These are phyloP conservation scores for Quiscalus mexicanus DNA, from an alignment of 2,113 vertebrate species.

Conservation along the genomic window DNA sequence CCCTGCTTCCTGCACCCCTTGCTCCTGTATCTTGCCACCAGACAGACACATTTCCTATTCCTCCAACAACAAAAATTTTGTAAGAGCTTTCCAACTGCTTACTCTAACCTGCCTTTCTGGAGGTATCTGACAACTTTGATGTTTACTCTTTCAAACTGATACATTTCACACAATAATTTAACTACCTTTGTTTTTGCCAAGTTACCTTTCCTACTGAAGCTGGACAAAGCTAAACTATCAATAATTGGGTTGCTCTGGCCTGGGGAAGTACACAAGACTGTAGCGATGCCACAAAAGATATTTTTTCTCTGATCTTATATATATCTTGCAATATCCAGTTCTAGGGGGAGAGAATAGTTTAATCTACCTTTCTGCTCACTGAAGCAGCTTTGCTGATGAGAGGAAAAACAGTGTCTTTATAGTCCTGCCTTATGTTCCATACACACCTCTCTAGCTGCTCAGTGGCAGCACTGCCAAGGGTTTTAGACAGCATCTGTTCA, in stretches of 20 bases:
- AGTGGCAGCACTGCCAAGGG: fast-evolving
- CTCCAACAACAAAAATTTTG: background rate
- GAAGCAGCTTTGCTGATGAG: background rate
- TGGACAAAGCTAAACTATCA: background rate
- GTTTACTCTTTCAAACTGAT: background rate
- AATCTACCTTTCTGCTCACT: background rate
- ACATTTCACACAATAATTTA: background rate
- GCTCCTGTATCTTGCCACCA: background rate
- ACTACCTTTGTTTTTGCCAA: background rate
- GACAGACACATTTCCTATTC: background rate
- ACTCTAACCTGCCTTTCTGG: background rate
- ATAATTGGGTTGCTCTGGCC: background rate
- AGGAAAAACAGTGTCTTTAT: background rate
- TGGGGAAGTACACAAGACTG: background rate
- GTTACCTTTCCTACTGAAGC: background rate
- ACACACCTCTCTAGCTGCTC: background rate
- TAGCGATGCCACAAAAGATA: background rate
- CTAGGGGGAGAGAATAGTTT: background rate
- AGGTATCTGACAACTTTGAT: background rate
- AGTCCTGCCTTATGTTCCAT: background rate
- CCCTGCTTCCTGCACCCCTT: background rate
- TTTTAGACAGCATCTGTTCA: background rate
- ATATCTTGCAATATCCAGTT: background rate
- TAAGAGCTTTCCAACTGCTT: background rate
- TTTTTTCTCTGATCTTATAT: background rate